These are phyloP conservation scores for Enteromius treurensis DNA, from an alignment of 2,797 vertebrate species.

Conservation along the genomic window DNA sequence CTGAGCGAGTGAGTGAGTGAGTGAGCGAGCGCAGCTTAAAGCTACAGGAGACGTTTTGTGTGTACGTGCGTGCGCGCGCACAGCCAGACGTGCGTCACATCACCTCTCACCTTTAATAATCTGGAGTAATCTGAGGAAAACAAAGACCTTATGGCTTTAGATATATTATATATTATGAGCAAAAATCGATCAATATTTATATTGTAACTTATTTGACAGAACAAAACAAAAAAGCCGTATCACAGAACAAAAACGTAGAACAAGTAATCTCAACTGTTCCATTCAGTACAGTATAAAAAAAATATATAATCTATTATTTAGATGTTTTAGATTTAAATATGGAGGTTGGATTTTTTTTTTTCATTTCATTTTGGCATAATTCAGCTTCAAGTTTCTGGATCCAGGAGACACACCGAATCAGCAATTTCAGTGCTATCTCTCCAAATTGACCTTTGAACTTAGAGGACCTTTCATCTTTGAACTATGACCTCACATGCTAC, in stretches of 20 bases:
- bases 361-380: background rate
- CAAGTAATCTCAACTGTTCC: background rate
- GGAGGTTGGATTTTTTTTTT: background rate
- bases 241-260: background rate
- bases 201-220: background rate
- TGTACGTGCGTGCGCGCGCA: conserved; percentile 26
- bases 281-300: background rate
- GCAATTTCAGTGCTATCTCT: conserved; percentile 72
- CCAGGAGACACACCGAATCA: conserved; percentile 55
- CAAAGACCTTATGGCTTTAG: background rate
- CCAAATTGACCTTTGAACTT: conserved; percentile 72
- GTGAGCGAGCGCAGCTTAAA: conserved; percentile 26
- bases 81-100: conserved; percentile 25
- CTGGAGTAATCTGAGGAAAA: conserved; percentile 12
- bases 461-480: conserved; percentile 78
- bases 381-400: conserved; percentile 28
- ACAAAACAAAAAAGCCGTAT: background rate
- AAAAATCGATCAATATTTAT: background rate
- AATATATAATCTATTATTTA: background rate
- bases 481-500: conserved; percentile 75
- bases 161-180: background rate
- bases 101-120: conserved; percentile 26
- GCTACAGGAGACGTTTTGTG: conserved; percentile 36
- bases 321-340: background rate
- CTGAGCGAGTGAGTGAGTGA: background rate